Conservation (phyloP, 1,140 invertebrate genomes). For the Pseudomyrmex cubaensis region DNA sequence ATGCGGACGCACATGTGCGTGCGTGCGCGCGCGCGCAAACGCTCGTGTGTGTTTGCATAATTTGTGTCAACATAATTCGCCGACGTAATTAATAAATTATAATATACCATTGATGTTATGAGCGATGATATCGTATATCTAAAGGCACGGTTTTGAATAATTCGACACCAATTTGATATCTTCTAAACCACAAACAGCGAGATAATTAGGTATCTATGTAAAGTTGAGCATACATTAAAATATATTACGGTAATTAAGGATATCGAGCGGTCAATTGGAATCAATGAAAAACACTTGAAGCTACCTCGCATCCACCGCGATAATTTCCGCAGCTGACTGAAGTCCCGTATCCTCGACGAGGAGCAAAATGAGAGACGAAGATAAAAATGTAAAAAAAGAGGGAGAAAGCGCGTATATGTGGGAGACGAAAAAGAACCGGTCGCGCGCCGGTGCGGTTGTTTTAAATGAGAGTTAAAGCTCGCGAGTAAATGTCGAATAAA, state of each 20-base stretch:
- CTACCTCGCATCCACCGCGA: background rate
- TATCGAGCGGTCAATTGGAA: background rate
- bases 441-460: constrained; percentile 76
- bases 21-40: too few relatives aligned
- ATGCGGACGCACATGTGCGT: constrained; percentile 21
- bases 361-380: constrained; percentile 26
- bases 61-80: constrained; percentile 19
- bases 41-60: background rate
- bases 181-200: background rate
- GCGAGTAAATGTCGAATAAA: constrained; percentile 83
- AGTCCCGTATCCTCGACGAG: constrained; percentile 13
- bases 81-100: constrained; percentile 37
- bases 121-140: constrained; percentile 17
- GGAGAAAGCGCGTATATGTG: background rate
- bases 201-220: constrained; percentile 18
- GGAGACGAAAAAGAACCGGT: background rate
- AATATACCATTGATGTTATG: background rate
- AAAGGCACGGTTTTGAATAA: constrained; percentile 11
- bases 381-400: background rate
- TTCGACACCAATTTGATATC: constrained; percentile 14
- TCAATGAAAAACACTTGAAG: constrained; percentile 9
- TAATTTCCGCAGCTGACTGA: background rate
- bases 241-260: constrained; percentile 11
- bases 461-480: constrained; percentile 83
- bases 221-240: background rate